phyloP scores from a whole-genome alignment of 2,888 invertebrate genomes.

The Scrobipalpa atriplicella region DNA sequence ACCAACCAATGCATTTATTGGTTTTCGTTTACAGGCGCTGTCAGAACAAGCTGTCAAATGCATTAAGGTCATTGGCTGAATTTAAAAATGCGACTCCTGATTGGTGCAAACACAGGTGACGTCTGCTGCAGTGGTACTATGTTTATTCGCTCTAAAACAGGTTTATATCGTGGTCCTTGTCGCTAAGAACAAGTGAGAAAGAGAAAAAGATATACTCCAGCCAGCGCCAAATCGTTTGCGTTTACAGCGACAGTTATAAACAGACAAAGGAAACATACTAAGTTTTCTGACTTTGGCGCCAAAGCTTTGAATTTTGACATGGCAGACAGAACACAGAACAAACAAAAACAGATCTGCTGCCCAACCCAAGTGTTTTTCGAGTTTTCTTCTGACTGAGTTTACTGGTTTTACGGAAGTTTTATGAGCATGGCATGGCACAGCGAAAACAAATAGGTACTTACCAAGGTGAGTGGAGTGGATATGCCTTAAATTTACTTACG shows the following conservation, averaged over 20 bases:
- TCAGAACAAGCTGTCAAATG: constrained; percentile 18
- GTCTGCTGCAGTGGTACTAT: constrained; percentile 10
- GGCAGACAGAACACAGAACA: no score
- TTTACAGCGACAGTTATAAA: neutral
- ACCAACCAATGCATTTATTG: constrained; percentile 23
- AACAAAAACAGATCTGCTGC: no score
- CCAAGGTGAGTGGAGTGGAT: no score
- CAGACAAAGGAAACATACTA: neutral
- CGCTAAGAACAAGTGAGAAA: neutral
- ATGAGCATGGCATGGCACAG: no score
- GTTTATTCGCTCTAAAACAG: neutral
- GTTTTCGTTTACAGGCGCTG: constrained; percentile 22
- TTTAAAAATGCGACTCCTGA: neutral
- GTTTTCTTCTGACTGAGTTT: no score
- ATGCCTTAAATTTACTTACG: no score
- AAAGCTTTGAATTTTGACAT: neutral
- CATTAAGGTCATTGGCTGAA: constrained; percentile 8
- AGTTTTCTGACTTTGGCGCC: neutral
- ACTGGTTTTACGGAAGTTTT: no score
- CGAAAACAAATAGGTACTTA: no score
- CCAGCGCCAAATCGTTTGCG: neutral
- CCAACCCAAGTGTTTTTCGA: no score
- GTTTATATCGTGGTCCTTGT: neutral
- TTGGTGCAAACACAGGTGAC: neutral
- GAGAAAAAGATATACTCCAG: neutral